These are phyloP conservation scores for Ctenodactylus gundi DNA, from an alignment of 2,113 vertebrate species.

Conservation along the genomic window DNA sequence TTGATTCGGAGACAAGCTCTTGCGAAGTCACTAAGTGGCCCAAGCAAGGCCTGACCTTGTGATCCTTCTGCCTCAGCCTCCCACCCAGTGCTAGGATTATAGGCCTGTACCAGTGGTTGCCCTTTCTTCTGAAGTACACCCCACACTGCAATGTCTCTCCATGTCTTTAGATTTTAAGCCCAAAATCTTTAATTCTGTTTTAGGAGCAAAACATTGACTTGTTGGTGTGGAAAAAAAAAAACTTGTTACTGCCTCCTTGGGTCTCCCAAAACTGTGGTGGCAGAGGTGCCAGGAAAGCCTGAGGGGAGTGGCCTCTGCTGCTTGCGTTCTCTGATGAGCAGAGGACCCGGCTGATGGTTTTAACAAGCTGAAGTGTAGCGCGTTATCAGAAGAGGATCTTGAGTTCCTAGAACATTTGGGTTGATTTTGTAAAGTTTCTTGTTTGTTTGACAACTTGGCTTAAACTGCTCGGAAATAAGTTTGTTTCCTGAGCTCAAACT, in stretches of 20 bases:
- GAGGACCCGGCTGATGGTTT: not conserved
- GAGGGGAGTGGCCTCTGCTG: not conserved
- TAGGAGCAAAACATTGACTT: not conserved
- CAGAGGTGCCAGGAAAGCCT: not conserved
- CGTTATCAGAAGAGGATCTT: not conserved
- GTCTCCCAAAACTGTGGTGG: rapidly evolving
- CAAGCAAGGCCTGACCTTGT: too few species aligned
- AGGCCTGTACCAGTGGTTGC: too few species aligned
- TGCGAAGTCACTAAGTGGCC: too few species aligned
- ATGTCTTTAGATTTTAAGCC: not conserved
- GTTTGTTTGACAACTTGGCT: conserved; percentile 12
- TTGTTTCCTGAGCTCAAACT: not conserved
- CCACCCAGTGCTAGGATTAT: too few species aligned
- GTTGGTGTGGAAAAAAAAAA: not conserved
- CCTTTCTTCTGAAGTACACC: not conserved
- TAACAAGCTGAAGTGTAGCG: not conserved
- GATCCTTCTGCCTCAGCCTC: too few species aligned
- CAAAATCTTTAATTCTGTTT: not conserved
- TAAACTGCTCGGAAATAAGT: not conserved
- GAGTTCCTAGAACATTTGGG: not conserved
- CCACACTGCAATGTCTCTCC: rapidly evolving
- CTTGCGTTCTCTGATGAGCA: not conserved
- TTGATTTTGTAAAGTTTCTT: not conserved
- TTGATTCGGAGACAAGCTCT: too few species aligned
- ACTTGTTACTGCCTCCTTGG: too few species aligned